A percentile compares a stretch with the other conserved stretches of the same genome.
These are phyloP conservation scores for Dicycla oo DNA, from an alignment of 2,888 invertebrate genomes.

Conservation along the genomic window DNA sequence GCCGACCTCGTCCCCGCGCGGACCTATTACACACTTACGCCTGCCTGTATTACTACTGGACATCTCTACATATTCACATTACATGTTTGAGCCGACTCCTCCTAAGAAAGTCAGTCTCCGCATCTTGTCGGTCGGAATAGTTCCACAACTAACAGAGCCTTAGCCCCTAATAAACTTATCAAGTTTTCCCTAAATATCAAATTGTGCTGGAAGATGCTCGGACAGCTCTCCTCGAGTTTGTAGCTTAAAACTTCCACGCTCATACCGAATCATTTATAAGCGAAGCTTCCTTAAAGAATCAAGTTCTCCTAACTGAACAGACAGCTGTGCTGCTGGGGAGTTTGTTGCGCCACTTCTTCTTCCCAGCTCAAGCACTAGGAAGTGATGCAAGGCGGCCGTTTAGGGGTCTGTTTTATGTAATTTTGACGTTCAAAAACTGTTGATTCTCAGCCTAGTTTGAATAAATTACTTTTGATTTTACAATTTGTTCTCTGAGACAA, in stretches of 20 bases:
- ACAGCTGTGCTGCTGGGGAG: background rate
- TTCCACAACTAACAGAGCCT: background rate
- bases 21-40: background rate
- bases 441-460: background rate
- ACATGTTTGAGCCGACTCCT: background rate
- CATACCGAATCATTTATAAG: background rate
- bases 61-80: background rate
- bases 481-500: too few species aligned
- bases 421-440: background rate
- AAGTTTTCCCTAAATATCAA: background rate
- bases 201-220: background rate
- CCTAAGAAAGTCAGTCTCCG: background rate
- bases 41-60: conserved; percentile 23
- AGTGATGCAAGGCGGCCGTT: background rate
- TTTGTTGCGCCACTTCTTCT: background rate
- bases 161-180: background rate
- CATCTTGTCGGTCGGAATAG: background rate
- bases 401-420: background rate
- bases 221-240: background rate
- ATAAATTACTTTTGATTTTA: background rate
- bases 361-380: background rate
- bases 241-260: background rate
- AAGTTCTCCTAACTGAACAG: background rate
- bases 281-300: background rate
- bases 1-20: conserved; percentile 7